Evolutionary conservation across 2,113 vertebrate species (phyloP).

Genomic region (Myotis brandtii): DNA sequence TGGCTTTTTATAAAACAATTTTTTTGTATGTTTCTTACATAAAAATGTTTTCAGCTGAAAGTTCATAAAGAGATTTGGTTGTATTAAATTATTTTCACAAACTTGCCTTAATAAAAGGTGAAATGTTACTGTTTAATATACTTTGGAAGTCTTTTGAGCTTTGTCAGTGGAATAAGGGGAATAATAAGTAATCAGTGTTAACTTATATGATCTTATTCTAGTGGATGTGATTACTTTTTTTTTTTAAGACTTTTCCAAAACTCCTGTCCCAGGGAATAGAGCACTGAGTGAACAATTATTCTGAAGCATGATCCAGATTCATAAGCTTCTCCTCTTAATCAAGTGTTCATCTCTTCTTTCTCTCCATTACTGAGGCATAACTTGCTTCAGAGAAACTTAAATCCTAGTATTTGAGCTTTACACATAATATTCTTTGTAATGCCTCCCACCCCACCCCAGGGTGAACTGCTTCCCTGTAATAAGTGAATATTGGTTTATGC

Average conservation of each 20-base stretch:
- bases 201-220: constrained; percentile 75
- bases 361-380: constrained; percentile 56
- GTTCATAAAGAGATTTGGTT: constrained; percentile 74
- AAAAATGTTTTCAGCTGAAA: constrained; percentile 56
- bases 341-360: constrained; percentile 75
- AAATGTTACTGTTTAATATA: constrained; percentile 67
- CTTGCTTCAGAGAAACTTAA: constrained; percentile 36
- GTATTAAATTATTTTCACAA: constrained; percentile 77
- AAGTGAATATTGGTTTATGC: constrained; percentile 3
- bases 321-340: constrained; percentile 71
- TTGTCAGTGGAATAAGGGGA: neutral
- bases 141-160: constrained; percentile 60
- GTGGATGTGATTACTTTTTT: constrained; percentile 48
- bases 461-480: constrained; percentile 40
- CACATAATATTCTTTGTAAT: neutral
- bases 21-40: constrained; percentile 80
- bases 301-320: constrained; percentile 55
- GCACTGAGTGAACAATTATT: constrained; percentile 44
- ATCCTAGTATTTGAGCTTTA: constrained; percentile 39
- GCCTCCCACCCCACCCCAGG: neutral
- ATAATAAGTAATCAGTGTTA: constrained; percentile 71
- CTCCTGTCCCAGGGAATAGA: constrained; percentile 44
- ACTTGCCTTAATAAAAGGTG: constrained; percentile 86
- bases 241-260: constrained; percentile 74
- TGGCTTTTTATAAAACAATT: constrained; percentile 83